A percentile compares a stretch with the other conserved stretches of the same genome.
Conservation (phyloP, 1,140 invertebrate species). For the Limonius californicus region DNA sequence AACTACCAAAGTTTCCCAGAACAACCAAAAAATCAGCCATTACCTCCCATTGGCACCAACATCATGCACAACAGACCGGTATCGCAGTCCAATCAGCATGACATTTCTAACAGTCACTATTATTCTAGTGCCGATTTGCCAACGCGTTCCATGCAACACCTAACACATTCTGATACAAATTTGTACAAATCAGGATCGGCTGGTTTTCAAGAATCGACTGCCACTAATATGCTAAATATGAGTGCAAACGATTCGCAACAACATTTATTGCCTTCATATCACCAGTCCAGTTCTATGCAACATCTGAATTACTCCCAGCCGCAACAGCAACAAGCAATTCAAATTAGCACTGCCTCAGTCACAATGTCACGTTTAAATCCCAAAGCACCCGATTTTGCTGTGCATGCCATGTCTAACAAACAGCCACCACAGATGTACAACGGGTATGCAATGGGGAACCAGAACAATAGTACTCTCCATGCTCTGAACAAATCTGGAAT, state of each 20-base stretch:
- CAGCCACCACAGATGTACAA: conserved; percentile 15
- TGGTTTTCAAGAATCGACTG: conserved; percentile 36
- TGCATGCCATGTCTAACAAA: conserved; percentile 31
- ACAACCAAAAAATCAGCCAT: conserved; percentile 36
- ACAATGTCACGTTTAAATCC: conserved; percentile 79
- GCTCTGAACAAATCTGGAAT: conserved; percentile 9
- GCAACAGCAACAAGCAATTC: conserved; percentile 35
- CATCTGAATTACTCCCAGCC: conserved; percentile 49
- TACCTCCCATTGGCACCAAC: conserved; percentile 41
- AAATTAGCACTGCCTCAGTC: conserved; percentile 38
- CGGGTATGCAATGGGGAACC: conserved; percentile 11
- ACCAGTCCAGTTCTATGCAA: conserved; percentile 41
- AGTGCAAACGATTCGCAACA: conserved; percentile 42
- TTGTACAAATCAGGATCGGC: conserved; percentile 33
- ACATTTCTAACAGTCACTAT: conserved; percentile 39
- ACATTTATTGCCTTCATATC: conserved; percentile 35
- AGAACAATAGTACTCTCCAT: conserved; percentile 5
- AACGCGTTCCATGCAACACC: conserved; percentile 25
- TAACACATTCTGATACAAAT: conserved; percentile 35
- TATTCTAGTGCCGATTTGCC: conserved; percentile 37
- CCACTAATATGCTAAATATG: conserved; percentile 49
- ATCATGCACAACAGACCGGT: conserved; percentile 30
- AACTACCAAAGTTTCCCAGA: conserved; percentile 24
- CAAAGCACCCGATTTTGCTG: conserved; percentile 78
- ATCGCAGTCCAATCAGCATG: conserved; percentile 32